Evolutionary conservation across 2,888 invertebrate species (phyloP), one percentile per base, ranked within the genome.

Genomic region (Noctuana brunneofusca): DNA sequence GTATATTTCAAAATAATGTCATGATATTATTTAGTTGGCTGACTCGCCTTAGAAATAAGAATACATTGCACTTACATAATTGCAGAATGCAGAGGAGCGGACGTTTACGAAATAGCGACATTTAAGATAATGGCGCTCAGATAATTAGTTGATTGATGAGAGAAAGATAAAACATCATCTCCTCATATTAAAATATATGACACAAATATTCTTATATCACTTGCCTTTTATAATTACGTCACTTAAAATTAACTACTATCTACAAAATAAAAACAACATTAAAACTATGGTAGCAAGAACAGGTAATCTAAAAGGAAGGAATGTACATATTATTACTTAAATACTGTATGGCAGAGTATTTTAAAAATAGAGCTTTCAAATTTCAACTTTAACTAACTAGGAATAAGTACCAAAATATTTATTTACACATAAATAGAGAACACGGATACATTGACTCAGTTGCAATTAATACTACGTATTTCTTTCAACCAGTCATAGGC

Each of bases 291-390:
- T 87, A 87, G 81, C 75, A 76, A 81, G 75, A 79, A 87, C 85
- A 87, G 85, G 85, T 88, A 86, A 84, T 81, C 75, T 80, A 84
- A 79, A 85, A 80, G 75, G 77, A 83, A 86, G 82, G 85, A 88
- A 88, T 87, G 83, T 80, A 79, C 75, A 79, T 73, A 77, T 78
- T 73, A 77, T 78, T 66, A 69, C 70, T 81, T 81, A 90, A 91
- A 91, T 91, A 91, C 90, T 90, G 89, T 89, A 89, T 89, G 90
- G 90, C 88, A 84, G 86, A 91, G 85, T 85, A 87, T 83, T 84
- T 75, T 67, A 68, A 69, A 71, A 67, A 71, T 69, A 76, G 67
- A 69, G 67, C 59, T 65, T 68, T 62, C 16, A 30, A 55, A 60
- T 58, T 62, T 53, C 66, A 66, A 48, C 38, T 69, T 68, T 66